Conservation (phyloP, 2,797 vertebrate species). For the Malacoraja senta region DNA sequence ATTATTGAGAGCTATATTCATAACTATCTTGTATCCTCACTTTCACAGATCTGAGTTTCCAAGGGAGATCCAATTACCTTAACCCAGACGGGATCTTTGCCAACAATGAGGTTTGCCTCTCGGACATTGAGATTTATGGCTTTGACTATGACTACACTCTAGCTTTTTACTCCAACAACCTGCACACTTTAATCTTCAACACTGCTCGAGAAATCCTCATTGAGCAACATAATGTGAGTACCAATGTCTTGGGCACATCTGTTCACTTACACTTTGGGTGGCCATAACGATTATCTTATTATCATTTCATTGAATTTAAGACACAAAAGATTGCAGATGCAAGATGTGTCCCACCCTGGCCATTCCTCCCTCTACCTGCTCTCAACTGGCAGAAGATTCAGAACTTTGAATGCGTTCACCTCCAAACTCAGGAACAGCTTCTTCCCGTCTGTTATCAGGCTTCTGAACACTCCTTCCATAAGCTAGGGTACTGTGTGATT, state of each 20-base stretch:
- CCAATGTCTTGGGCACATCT: not conserved
- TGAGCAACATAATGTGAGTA: conserved; percentile 80
- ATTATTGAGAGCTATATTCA: not conserved
- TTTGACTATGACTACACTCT: conserved; percentile 97
- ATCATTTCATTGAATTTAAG: no score
- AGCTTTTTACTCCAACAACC: conserved; percentile 89
- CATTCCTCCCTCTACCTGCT: no score
- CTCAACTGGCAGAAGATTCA: no score
- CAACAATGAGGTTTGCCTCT: conserved; percentile 93
- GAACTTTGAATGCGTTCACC: no score
- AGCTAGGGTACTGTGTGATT: no score
- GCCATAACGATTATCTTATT: no score
- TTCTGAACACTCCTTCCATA: no score
- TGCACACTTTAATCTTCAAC: conserved; percentile 90
- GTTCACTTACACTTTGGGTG: not conserved
- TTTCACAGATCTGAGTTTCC: conserved; percentile 67
- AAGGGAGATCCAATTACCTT: conserved; percentile 69
- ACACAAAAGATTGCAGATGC: no score
- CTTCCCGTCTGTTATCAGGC: no score
- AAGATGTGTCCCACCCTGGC: no score
- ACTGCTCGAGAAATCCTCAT: conserved; percentile 91
- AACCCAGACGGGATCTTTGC: conserved; percentile 91
- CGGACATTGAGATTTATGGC: conserved; percentile 89
- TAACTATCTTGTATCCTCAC: conserved; percentile 26
- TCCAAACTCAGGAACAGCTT: no score